These are phyloP conservation scores for Protonibea diacanthus DNA, from an alignment of 2,797 vertebrate species.

Conservation along the genomic window DNA sequence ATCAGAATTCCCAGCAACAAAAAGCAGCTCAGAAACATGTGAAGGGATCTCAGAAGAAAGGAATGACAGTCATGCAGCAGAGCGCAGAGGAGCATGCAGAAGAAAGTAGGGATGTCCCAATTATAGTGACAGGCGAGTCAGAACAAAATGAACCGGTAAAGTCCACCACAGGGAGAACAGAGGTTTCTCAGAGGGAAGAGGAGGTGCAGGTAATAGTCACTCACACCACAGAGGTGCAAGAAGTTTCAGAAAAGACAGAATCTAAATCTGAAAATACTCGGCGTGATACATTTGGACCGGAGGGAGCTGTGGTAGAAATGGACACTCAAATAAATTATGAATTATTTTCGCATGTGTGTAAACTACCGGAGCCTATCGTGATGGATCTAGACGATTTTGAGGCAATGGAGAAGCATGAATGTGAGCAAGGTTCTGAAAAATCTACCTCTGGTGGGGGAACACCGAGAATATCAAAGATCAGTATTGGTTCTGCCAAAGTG, in stretches of 20 bases:
- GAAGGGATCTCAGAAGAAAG: constrained; percentile 76
- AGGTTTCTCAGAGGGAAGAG: constrained; percentile 83
- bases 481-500: constrained; percentile 80
- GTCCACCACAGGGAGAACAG: constrained; percentile 73
- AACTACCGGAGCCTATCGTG: constrained; percentile 79
- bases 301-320: constrained; percentile 68
- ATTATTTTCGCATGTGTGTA: constrained; percentile 80
- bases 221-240: constrained; percentile 85
- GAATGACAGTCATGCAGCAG: constrained; percentile 68
- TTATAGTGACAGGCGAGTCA: constrained; percentile 75
- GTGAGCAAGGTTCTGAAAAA: constrained; percentile 78
- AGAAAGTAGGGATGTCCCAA: constrained; percentile 69
- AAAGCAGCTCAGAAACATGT: constrained; percentile 73
- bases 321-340: constrained; percentile 80
- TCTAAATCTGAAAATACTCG: constrained; percentile 83
- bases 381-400: constrained; percentile 77
- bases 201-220: constrained; percentile 85
- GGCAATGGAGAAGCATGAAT: constrained; percentile 80
- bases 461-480: constrained; percentile 82
- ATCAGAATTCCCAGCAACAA: constrained; percentile 70
- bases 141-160: constrained; percentile 76
- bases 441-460: constrained; percentile 56
- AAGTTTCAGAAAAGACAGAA: constrained; percentile 76
- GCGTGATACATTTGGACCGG: constrained; percentile 79
- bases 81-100: constrained; percentile 68